These are phyloP conservation scores for Adelphocoris suturalis DNA, from an alignment of 2,888 invertebrate genomes.

Conservation along the genomic window DNA sequence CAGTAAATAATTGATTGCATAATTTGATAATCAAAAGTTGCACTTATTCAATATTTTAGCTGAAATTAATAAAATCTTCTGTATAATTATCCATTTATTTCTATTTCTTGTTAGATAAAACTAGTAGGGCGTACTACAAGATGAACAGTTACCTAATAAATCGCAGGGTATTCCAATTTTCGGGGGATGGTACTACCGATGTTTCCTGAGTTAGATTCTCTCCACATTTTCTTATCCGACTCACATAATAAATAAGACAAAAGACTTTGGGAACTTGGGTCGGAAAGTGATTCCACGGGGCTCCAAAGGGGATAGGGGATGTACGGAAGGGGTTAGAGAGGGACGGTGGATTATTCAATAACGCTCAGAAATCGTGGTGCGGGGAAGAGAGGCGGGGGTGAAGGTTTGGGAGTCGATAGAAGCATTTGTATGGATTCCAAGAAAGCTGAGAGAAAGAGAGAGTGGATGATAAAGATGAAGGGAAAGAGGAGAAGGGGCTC, in stretches of 20 bases:
- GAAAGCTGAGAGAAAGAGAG: slow-evolving; percentile 32
- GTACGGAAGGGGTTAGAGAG: background rate
- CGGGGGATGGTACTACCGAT: background rate
- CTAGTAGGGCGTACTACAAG: too few relatives aligned
- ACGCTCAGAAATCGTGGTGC: background rate
- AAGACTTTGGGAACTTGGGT: background rate
- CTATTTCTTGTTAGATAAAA: too few relatives aligned
- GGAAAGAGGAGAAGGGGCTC: background rate
- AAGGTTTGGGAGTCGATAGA: slow-evolving; percentile 4
- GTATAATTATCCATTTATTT: too few relatives aligned
- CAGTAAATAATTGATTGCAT: too few relatives aligned
- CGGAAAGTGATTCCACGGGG: slow-evolving; percentile 2
- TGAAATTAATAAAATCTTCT: too few relatives aligned
- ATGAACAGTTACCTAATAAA: background rate
- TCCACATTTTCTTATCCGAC: background rate
- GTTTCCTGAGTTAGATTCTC: background rate
- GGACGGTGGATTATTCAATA: slow-evolving; percentile 14
- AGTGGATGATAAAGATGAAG: background rate
- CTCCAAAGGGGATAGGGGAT: background rate
- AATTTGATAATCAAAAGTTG: too few relatives aligned
- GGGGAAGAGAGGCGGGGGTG: background rate
- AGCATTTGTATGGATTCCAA: slow-evolving; percentile 36
- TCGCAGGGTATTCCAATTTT: background rate
- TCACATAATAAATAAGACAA: slow-evolving; percentile 33
- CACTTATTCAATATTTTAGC: too few relatives aligned